Conservation (phyloP, 2,888 invertebrate species). For the Thymelicus sylvestris region DNA sequence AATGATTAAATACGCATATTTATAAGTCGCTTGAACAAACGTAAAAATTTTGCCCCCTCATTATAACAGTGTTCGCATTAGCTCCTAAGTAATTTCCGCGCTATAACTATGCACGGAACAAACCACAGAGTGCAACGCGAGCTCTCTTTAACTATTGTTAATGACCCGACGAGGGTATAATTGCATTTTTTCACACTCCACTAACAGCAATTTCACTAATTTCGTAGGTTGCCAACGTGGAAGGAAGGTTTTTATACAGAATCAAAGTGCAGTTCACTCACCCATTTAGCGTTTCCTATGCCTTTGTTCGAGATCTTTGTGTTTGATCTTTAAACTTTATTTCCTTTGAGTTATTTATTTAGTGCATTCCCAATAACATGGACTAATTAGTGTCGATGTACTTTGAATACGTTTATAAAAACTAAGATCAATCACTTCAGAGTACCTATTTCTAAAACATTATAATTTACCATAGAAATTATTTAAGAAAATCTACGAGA, state of each 20-base stretch:
- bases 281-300: slow-evolving; percentile 25
- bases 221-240: slow-evolving; percentile 62
- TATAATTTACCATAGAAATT: too few relatives aligned
- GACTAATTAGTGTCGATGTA: too few relatives aligned
- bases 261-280: slow-evolving; percentile 37
- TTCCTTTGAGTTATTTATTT: neutral
- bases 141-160: slow-evolving; percentile 74
- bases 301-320: slow-evolving; percentile 6
- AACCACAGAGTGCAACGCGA: slow-evolving; percentile 47
- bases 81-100: slow-evolving; percentile 41
- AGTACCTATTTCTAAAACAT: too few relatives aligned
- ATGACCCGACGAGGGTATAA: slow-evolving; percentile 78
- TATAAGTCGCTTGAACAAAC: too few relatives aligned
- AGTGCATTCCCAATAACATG: neutral
- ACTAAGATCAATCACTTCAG: too few relatives aligned
- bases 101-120: slow-evolving; percentile 40
- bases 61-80: slow-evolving; percentile 13
- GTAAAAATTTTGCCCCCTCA: neutral
- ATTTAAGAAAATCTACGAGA: too few relatives aligned
- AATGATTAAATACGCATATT: too few relatives aligned
- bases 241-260: slow-evolving; percentile 47
- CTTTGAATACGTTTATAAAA: too few relatives aligned
- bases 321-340: too few relatives aligned
- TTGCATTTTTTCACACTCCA: slow-evolving; percentile 74
- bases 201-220: slow-evolving; percentile 77